A percentile compares a stretch with the other conserved stretches of the same genome.
These are phyloP conservation scores for Drosophila santomea DNA, from an alignment of 1,140 invertebrate genomes.

Conservation along the genomic window DNA sequence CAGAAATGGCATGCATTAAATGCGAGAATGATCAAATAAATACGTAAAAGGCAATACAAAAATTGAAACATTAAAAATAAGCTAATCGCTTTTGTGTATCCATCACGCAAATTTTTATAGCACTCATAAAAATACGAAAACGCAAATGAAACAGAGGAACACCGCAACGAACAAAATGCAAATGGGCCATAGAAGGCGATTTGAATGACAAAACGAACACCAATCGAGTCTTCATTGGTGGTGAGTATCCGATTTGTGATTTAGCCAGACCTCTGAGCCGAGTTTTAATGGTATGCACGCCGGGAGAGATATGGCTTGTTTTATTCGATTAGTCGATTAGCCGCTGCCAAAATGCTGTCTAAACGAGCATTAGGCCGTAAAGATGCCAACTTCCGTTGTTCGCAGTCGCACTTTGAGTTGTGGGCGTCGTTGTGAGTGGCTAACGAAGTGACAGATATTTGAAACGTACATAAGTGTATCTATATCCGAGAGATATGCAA, in stretches of 20 bases:
- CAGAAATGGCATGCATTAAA: conserved; percentile 45
- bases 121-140: conserved; percentile 47
- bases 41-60: conserved; percentile 34
- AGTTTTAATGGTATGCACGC: conserved; percentile 29
- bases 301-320: conserved; percentile 62
- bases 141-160: conserved; percentile 12
- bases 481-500: conserved; percentile 1
- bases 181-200: conserved; percentile 55
- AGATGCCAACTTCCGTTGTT: conserved; percentile 61
- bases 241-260: conserved; percentile 9
- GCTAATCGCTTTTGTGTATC: conserved; percentile 70
- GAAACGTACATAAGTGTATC: neutral
- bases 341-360: conserved; percentile 51
- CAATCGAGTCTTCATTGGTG: conserved; percentile 15
- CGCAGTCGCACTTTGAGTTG: conserved; percentile 10
- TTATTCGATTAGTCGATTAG: conserved; percentile 60
- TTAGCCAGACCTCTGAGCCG: conserved; percentile 35
- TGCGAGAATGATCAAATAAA: conserved; percentile 42
- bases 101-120: conserved; percentile 67
- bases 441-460: neutral
- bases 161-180: conserved; percentile 43
- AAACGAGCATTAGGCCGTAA: conserved; percentile 59
- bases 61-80: conserved; percentile 66
- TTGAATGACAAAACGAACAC: conserved; percentile 69
- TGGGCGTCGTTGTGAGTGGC: conserved; percentile 42